Percentiles rank a stretch among this genome's conserved stretches.
Evolutionary conservation across 2,113 vertebrate genomes (phyloP).

Genomic region (Lonchura striata): DNA sequence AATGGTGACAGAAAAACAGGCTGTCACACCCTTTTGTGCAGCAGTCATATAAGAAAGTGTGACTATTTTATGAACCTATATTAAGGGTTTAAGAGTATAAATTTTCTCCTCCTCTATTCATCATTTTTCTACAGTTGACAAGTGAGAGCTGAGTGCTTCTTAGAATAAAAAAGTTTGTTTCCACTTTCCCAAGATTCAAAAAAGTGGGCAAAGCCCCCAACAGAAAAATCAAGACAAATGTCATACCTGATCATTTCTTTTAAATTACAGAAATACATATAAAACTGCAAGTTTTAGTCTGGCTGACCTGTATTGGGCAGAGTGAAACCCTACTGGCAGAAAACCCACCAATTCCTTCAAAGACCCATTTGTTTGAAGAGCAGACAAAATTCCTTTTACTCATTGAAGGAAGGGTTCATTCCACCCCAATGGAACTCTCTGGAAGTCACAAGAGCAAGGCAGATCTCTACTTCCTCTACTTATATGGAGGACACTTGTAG

Average conservation of each 20-base stretch:
- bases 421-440: background rate
- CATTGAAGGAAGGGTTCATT: background rate
- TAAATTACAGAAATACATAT: background rate
- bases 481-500: rapidly evolving
- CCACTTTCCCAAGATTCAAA: background rate
- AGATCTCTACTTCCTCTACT: background rate
- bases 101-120: background rate
- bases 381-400: background rate
- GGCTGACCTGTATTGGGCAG: background rate
- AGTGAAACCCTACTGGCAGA: background rate
- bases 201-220: background rate
- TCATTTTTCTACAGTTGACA: background rate
- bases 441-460: background rate
- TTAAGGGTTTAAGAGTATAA: background rate
- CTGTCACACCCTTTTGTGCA: background rate
- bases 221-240: background rate
- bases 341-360: background rate
- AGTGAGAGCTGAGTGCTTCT: rapidly evolving
- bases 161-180: background rate
- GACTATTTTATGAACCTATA: background rate
- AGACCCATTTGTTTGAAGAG: background rate
- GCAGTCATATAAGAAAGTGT: background rate
- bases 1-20: background rate
- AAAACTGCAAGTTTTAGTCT: background rate
- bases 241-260: background rate